Conservation (phyloP, 2,113 vertebrate genomes). For the Mobula birostris region DNA sequence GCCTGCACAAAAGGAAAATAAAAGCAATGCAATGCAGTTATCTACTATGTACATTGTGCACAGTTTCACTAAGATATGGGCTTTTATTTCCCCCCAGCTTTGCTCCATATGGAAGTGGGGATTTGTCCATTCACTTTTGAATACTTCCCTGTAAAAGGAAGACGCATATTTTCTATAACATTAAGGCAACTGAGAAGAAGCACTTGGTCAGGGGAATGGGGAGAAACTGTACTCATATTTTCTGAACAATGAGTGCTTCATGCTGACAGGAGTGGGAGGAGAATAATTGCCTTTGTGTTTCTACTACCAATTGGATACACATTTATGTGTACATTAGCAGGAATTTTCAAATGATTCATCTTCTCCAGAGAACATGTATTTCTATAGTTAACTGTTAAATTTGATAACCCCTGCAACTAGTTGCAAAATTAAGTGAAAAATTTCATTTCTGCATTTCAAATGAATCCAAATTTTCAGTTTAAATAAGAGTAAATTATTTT, state of each 20-base stretch:
- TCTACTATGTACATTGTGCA: background rate
- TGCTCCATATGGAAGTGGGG: background rate
- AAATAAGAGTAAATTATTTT: background rate
- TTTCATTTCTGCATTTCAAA: background rate
- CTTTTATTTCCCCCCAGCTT: background rate
- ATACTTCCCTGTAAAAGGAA: background rate
- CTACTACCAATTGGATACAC: background rate
- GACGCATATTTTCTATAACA: background rate
- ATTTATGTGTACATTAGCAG: background rate
- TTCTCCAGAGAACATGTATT: background rate
- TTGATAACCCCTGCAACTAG: background rate
- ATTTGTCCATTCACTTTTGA: background rate
- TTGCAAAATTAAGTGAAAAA: background rate
- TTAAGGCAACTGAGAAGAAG: background rate
- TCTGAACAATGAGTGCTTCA: background rate
- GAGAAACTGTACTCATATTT: background rate
- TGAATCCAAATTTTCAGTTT: background rate
- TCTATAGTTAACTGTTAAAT: background rate
- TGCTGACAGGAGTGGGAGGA: background rate
- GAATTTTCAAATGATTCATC: background rate
- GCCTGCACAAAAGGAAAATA: background rate
- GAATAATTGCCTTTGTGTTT: background rate
- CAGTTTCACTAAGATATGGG: background rate
- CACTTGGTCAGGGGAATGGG: background rate
- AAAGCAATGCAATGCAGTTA: background rate